Percentiles rank a stretch among this genome's conserved stretches.
Conservation (phyloP, 2,797 vertebrate species). For the Macropus fuliginosus region DNA sequence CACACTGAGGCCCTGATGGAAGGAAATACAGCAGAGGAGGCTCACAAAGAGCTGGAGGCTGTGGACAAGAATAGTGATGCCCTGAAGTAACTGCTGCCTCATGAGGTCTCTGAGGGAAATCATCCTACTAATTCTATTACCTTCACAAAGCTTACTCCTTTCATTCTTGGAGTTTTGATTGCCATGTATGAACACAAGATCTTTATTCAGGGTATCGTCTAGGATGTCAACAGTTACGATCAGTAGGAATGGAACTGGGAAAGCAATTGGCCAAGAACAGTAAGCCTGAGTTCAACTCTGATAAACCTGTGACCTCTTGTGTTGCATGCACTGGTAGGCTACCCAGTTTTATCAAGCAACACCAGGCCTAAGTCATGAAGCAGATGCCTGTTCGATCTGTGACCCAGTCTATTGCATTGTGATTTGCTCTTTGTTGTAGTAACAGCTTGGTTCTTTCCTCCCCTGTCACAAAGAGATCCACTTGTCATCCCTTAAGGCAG, state of each 20-base stretch:
- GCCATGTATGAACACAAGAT: conserved; percentile 99
- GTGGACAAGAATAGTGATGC: conserved; percentile 87
- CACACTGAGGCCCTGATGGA: conserved; percentile 98
- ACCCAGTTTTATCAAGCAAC: conserved; percentile 96
- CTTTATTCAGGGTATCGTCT: conserved; percentile 95
- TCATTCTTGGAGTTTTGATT: conserved; percentile 90
- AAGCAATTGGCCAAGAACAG: conserved; percentile 98
- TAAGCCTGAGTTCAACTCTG: conserved; percentile 93
- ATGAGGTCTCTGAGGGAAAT: too few species aligned
- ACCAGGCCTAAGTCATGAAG: conserved; percentile 85
- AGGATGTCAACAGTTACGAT: conserved; percentile 98
- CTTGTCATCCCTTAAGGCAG: too few species aligned
- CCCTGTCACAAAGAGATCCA: too few species aligned
- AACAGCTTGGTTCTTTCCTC: too few species aligned
- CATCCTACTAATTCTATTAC: too few species aligned
- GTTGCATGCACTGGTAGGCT: conserved; percentile 96
- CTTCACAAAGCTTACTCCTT: conserved; percentile 84
- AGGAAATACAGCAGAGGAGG: conserved; percentile 94
- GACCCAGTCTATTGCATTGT: too few species aligned
- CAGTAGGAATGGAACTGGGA: conserved; percentile 98
- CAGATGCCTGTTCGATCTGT: conserved; percentile 42
- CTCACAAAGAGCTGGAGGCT: conserved; percentile 92
- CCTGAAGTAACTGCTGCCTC: conserved; percentile 91
- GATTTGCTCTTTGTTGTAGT: too few species aligned
- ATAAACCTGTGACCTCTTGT: conserved; percentile 91